These are phyloP conservation scores for Hermatobates lingyangjiaoensis DNA, from an alignment of 1,140 invertebrate genomes.

Conservation along the genomic window DNA sequence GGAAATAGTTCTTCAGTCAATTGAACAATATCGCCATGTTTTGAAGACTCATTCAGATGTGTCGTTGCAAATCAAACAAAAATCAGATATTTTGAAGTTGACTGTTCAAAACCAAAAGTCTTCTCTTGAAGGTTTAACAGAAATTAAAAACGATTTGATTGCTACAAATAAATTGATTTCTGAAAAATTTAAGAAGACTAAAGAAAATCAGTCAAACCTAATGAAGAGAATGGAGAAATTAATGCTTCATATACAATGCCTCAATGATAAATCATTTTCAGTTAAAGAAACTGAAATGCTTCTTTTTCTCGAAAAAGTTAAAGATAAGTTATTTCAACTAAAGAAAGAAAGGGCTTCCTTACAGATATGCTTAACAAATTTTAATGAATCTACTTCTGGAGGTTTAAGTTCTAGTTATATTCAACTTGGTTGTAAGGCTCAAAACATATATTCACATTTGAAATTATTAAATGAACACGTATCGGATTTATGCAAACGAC, in stretches of 20 bases:
- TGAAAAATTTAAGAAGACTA: slow-evolving; percentile 50
- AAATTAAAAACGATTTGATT: slow-evolving; percentile 35
- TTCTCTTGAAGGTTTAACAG: slow-evolving; percentile 34
- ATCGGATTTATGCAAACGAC: no score
- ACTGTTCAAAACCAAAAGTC: background rate
- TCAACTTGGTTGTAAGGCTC: no score
- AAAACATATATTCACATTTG: no score
- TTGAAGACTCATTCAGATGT: slow-evolving; percentile 7
- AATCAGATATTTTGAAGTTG: slow-evolving; percentile 2
- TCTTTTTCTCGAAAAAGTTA: background rate
- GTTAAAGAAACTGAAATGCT: background rate
- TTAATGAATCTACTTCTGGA: no score
- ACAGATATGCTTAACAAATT: no score
- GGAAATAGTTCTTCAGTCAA: slow-evolving; percentile 1
- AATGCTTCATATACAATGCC: slow-evolving; percentile 1
- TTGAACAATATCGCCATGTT: slow-evolving; percentile 3
- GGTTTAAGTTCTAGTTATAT: no score
- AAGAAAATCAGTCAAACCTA: slow-evolving; percentile 41
- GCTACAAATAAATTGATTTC: slow-evolving; percentile 41
- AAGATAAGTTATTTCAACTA: background rate
- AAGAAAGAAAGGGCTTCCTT: no score
- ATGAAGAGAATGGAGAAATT: slow-evolving; percentile 21
- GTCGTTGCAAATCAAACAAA: background rate
- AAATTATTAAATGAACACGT: no score
- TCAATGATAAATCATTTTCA: background rate